Conservation (phyloP, 2,113 vertebrate species). For the Scomber japonicus region DNA sequence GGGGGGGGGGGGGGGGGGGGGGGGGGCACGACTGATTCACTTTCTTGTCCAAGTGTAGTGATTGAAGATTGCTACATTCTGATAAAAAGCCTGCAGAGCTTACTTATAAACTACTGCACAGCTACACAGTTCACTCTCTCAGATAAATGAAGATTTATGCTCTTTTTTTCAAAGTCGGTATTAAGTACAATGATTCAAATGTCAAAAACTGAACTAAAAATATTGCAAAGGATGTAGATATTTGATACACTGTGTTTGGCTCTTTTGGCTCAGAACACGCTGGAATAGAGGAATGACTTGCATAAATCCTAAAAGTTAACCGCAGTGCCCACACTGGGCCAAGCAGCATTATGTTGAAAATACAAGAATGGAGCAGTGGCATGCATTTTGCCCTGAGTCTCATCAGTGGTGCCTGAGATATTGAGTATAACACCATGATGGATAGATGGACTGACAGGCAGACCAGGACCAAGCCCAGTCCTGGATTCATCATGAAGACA, state of each 20-base stretch:
- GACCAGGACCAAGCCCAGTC: neutral
- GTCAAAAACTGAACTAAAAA: neutral
- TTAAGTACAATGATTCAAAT: too few species aligned
- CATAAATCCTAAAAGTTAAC: conserved; percentile 28
- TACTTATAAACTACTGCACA: neutral
- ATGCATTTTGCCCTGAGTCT: conserved; percentile 17
- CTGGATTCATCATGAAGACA: neutral
- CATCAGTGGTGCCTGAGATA: neutral
- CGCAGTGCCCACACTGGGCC: conserved; percentile 21
- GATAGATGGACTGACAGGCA: neutral
- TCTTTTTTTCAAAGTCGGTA: too few species aligned
- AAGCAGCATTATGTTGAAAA: conserved; percentile 7
- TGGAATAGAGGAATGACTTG: conserved; percentile 26
- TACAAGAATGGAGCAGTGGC: conserved; percentile 14
- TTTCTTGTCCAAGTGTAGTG: neutral
- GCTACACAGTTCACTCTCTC: neutral
- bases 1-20: neutral
- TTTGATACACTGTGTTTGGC: neutral
- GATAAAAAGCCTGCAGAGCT: neutral
- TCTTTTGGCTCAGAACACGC: neutral
- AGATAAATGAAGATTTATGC: too few species aligned
- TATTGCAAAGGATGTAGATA: neutral
- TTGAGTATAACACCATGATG: conserved; percentile 3
- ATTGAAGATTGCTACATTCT: neutral
- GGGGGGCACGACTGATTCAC: neutral